Evolutionary conservation across 2,888 invertebrate species (phyloP).

Genomic region (Hirtodrosophila cameraria): DNA sequence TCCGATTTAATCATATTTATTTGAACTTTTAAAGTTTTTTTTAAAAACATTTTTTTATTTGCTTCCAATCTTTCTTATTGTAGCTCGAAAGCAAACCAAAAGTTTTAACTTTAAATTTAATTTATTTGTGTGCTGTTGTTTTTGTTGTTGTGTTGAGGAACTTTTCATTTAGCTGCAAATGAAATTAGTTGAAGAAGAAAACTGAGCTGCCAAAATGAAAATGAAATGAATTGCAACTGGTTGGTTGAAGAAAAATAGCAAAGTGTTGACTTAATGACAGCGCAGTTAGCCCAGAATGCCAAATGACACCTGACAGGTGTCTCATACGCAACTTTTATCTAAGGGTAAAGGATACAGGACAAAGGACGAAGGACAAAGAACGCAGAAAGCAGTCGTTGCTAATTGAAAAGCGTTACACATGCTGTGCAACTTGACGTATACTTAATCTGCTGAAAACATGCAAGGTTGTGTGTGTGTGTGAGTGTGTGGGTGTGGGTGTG

Average conservation of each 20-base stretch:
- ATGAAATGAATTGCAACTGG: neutral
- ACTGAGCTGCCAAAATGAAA: neutral
- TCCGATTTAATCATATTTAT: too few relatives aligned
- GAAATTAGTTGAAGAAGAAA: neutral
- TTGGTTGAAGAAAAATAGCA: neutral
- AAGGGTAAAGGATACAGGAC: neutral
- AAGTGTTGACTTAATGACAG: conserved; percentile 41
- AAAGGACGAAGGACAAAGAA: neutral
- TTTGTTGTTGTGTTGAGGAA: too few relatives aligned
- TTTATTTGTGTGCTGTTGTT: too few relatives aligned
- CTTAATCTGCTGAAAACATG: conserved; percentile 60
- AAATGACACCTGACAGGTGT: conserved; percentile 45
- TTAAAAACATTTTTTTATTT: too few relatives aligned
- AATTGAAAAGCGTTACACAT: conserved; percentile 67
- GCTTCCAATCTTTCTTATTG: too few relatives aligned
- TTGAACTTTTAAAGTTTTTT: too few relatives aligned
- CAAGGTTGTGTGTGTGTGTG: conserved; percentile 2
- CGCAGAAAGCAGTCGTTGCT: conserved; percentile 31
- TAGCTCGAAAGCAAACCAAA: too few relatives aligned
- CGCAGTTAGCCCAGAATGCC: conserved; percentile 33
- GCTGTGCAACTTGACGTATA: conserved; percentile 72
- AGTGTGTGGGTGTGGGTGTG: neutral
- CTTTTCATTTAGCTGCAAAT: conserved; percentile 6
- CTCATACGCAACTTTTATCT: conserved; percentile 51
- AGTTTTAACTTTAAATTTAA: too few relatives aligned